A percentile compares a stretch with the other conserved stretches of the same genome.
These are phyloP conservation scores for Sesamia inferens DNA, from an alignment of 2,888 invertebrate genomes.

Conservation along the genomic window DNA sequence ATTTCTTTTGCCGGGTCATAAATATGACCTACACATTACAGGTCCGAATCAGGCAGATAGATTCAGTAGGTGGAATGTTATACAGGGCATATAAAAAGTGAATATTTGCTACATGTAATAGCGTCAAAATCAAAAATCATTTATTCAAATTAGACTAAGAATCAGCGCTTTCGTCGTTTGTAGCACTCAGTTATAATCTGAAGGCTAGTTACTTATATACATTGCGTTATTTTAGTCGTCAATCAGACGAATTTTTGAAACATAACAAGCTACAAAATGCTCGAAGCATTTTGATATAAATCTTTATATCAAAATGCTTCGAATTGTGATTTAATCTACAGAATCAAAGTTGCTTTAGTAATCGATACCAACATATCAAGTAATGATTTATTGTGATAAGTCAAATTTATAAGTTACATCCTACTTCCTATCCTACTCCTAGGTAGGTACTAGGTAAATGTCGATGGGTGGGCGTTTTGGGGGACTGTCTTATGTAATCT, in stretches of 20 bases:
- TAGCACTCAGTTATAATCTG: not conserved
- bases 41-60: not conserved
- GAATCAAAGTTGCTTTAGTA: not conserved
- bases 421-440: too few species aligned
- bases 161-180: too few species aligned
- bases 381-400: not conserved
- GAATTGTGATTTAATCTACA: not conserved
- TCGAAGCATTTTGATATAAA: too few species aligned
- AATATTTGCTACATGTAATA: not conserved
- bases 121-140: too few species aligned
- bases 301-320: not conserved
- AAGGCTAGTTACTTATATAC: too few species aligned
- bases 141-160: too few species aligned
- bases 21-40: conserved; percentile 59
- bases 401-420: not conserved
- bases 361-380: not conserved
- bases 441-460: too few species aligned
- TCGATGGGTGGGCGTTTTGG: too few species aligned
- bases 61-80: conserved; percentile 36
- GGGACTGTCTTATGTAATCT: too few species aligned
- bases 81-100: not conserved
- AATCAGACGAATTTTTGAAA: not conserved
- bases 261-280: not conserved
- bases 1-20: conserved; percentile 60
- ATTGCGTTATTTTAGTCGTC: not conserved